phyloP scores from a whole-genome alignment of 2,888 invertebrate species.

The Scelioninae gen. 1 region DNA sequence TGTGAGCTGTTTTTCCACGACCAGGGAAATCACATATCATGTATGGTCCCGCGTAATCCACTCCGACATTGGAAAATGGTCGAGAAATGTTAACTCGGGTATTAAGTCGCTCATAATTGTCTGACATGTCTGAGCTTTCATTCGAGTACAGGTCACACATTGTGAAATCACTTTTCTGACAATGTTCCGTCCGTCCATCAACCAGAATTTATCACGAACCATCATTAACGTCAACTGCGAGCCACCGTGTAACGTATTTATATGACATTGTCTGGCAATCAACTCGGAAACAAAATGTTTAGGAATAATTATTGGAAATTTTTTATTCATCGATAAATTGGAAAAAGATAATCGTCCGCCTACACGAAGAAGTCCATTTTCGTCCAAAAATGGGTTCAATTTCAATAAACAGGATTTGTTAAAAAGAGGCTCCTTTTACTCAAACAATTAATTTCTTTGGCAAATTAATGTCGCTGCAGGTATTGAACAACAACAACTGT shows the following conservation, averaged over 20 bases:
- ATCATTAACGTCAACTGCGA: background rate
- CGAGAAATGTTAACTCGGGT: background rate
- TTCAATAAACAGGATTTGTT: no score
- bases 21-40: background rate
- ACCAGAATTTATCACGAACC: conserved; percentile 7
- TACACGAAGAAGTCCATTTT: no score
- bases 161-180: background rate
- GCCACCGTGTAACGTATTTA: background rate
- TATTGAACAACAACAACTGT: no score
- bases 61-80: background rate
- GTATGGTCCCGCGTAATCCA: background rate
- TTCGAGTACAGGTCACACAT: background rate
- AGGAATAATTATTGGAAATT: no score
- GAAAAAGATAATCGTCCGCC: no score
- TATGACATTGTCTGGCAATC: background rate
- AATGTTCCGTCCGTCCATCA: background rate
- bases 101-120: conserved; percentile 2
- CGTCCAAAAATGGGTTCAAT: no score
- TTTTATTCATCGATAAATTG: no score
- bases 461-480: no score
- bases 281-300: background rate
- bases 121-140: background rate
- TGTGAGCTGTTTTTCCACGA: background rate
- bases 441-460: no score
- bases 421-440: no score